Evolutionary conservation across 2,113 vertebrate species (phyloP).

Genomic region (Cephalopterus ornatus): DNA sequence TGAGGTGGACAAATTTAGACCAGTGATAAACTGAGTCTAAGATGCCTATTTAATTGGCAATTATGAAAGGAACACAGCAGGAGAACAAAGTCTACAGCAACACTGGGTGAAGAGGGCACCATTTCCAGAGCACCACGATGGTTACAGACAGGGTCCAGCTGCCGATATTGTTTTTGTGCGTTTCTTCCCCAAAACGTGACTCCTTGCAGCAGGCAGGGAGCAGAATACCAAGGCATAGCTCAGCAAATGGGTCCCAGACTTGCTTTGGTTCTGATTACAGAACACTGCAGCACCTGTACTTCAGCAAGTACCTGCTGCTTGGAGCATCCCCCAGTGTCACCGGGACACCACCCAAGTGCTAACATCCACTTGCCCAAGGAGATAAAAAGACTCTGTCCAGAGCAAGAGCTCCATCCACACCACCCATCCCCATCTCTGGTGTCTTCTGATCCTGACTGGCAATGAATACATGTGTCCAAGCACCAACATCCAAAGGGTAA

Average conservation of each 20-base stretch:
- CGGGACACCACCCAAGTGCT: rapidly evolving
- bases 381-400: background rate
- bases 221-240: background rate
- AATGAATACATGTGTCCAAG: background rate
- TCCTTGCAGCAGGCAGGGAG: background rate
- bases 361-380: background rate
- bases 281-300: background rate
- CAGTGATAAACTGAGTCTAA: background rate
- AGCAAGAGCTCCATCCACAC: background rate
- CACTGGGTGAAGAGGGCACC: background rate
- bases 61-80: background rate
- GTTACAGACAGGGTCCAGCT: background rate
- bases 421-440: background rate
- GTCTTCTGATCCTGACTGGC: background rate
- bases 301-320: background rate
- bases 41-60: constrained; percentile 10
- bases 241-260: background rate
- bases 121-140: background rate
- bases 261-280: background rate
- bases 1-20: background rate
- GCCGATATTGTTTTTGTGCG: background rate
- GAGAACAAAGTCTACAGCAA: background rate
- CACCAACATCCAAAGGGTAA: background rate
- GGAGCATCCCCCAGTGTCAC: background rate
- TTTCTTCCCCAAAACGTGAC: background rate